Evolutionary conservation across 2,888 invertebrate species (phyloP).

Genomic region (Netelia virgata): DNA sequence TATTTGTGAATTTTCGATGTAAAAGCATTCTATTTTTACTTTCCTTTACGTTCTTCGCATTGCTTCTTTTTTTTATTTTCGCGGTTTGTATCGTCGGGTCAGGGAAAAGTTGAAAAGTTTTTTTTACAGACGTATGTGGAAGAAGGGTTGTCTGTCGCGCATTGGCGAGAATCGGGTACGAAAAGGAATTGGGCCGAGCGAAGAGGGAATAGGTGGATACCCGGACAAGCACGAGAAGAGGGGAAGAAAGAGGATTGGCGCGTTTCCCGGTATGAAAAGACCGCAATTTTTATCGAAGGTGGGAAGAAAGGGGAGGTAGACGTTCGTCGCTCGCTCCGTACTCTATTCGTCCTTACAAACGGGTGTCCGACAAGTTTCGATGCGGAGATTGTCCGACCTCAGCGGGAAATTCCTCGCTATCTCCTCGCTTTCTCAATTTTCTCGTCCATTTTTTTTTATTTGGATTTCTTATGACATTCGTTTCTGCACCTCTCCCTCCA

Average conservation of each 20-base stretch:
- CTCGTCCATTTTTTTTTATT: constrained; percentile 26
- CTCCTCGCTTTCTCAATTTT: constrained; percentile 43
- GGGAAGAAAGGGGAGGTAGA: constrained; percentile 29
- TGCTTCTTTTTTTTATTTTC: background rate
- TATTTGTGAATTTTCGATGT: constrained; percentile 31
- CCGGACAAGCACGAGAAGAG: constrained; percentile 10
- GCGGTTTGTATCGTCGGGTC: background rate
- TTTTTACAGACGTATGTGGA: constrained; percentile 4
- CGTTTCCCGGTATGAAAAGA: constrained; percentile 57
- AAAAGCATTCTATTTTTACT: constrained; percentile 31
- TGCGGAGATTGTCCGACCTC: constrained; percentile 66
- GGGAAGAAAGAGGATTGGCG: constrained; percentile 51
- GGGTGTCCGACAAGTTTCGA: constrained; percentile 55
- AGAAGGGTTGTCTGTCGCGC: constrained; percentile 1
- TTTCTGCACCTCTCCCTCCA: background rate
- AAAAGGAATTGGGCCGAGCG: constrained; percentile 42
- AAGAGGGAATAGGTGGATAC: constrained; percentile 30
- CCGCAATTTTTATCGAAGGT: constrained; percentile 68
- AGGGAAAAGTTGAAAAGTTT: background rate
- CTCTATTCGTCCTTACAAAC: constrained; percentile 31
- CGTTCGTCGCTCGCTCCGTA: constrained; percentile 37
- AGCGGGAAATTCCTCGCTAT: constrained; percentile 64
- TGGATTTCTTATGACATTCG: background rate
- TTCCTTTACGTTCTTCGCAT: background rate
- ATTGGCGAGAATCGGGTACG: constrained; percentile 3